A percentile compares a stretch with the other conserved stretches of the same genome.
phyloP scores from a whole-genome alignment of 2,888 invertebrate genomes.

The Papilio elwesi region DNA sequence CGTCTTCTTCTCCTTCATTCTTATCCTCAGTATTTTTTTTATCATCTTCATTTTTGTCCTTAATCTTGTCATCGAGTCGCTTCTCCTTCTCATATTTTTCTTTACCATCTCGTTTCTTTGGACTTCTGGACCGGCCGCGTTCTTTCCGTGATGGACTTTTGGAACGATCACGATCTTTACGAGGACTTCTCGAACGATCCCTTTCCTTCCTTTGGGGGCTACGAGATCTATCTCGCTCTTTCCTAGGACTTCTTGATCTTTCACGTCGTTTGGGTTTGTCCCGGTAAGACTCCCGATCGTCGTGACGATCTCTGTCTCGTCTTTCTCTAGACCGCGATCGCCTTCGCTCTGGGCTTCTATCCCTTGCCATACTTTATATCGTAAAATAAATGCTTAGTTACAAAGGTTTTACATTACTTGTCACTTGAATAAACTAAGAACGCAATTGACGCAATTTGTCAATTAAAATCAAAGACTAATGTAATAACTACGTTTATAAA shows the following conservation, averaged over 20 bases:
- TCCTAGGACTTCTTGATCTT: slow-evolving; percentile 68
- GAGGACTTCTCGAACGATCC: slow-evolving; percentile 61
- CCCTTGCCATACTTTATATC: slow-evolving; percentile 62
- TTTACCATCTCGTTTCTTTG: slow-evolving; percentile 73
- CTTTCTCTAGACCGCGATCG: slow-evolving; percentile 76
- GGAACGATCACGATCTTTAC: slow-evolving; percentile 56
- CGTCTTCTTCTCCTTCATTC: slow-evolving; percentile 71
- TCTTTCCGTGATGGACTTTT: slow-evolving; percentile 63
- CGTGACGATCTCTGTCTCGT: slow-evolving; percentile 74
- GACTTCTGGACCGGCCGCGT: slow-evolving; percentile 67
- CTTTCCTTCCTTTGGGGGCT: slow-evolving; percentile 67
- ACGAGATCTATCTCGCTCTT: slow-evolving; percentile 65
- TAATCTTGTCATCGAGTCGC: slow-evolving; percentile 74
- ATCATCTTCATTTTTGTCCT: slow-evolving; percentile 63
- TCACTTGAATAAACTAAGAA: too few relatives aligned
- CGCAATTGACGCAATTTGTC: too few relatives aligned
- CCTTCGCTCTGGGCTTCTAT: slow-evolving; percentile 72
- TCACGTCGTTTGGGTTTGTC: slow-evolving; percentile 75
- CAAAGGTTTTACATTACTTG: too few relatives aligned
- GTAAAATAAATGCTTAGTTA: neutral
- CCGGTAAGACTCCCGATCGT: slow-evolving; percentile 72
- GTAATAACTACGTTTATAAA: too few relatives aligned
- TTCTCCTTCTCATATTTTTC: slow-evolving; percentile 59
- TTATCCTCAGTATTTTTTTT: slow-evolving; percentile 70
- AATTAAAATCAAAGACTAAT: too few relatives aligned